Evolutionary conservation across 2,113 vertebrate genomes (phyloP).

Genomic region (Arothron firmamentum): DNA sequence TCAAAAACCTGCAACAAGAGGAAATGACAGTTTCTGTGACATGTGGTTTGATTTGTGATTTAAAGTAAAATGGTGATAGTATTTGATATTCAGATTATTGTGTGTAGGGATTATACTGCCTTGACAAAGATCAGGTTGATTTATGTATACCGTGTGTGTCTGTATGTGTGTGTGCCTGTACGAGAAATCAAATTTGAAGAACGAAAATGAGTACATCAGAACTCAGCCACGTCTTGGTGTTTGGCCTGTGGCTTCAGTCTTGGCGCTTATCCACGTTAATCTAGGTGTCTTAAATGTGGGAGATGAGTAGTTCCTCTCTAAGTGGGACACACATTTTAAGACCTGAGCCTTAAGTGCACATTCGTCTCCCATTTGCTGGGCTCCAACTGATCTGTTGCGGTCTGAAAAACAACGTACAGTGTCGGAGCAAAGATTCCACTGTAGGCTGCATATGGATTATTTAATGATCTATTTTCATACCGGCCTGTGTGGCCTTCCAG

Average conservation of each 20-base stretch:
- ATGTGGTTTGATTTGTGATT: too few relatives aligned
- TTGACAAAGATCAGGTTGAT: too few relatives aligned
- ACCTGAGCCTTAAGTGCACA: constrained; percentile 48
- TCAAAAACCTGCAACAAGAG: not conserved
- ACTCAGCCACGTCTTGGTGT: constrained; percentile 32
- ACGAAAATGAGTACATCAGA: constrained; percentile 10
- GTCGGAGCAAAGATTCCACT: not conserved
- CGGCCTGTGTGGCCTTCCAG: too few relatives aligned
- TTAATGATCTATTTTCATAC: too few relatives aligned
- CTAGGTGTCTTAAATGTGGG: constrained; percentile 70
- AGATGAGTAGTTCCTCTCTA: constrained; percentile 59
- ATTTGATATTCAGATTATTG: too few relatives aligned
- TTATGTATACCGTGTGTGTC: too few relatives aligned
- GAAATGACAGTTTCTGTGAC: not conserved
- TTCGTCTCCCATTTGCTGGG: constrained; percentile 38
- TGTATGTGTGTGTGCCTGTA: too few relatives aligned
- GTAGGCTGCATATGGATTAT: too few relatives aligned
- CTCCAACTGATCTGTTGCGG: constrained; percentile 29
- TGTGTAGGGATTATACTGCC: too few relatives aligned
- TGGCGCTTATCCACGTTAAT: constrained; percentile 75
- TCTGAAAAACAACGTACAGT: constrained; percentile 17
- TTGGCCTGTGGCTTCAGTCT: constrained; percentile 58
- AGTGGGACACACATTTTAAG: constrained; percentile 63
- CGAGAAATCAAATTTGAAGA: not conserved
- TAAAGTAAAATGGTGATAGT: too few relatives aligned